Percentiles rank a stretch among this genome's conserved stretches.
Evolutionary conservation across 2,113 vertebrate genomes (phyloP).

Genomic region (Centrocercus urophasianus): DNA sequence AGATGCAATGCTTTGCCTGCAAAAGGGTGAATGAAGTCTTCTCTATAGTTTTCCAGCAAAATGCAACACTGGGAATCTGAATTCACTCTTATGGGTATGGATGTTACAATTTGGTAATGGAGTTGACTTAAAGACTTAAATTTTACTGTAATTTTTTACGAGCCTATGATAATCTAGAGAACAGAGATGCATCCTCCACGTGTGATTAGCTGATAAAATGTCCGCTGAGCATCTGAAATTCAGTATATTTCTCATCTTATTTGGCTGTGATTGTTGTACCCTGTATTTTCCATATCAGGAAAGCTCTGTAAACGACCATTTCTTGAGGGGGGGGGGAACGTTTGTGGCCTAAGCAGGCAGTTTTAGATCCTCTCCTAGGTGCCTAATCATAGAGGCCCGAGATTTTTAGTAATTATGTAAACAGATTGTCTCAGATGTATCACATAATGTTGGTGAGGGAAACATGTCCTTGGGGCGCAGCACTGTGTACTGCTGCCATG

Average conservation of each 20-base stretch:
- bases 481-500: not conserved
- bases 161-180: not conserved
- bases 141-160: not conserved
- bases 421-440: not conserved
- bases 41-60: not conserved
- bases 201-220: not conserved
- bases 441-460: not conserved
- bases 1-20: not conserved
- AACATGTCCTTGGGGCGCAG: not conserved
- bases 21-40: not conserved
- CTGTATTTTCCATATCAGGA: not conserved
- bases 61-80: not conserved
- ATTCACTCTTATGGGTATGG: not conserved
- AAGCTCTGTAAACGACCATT: not conserved
- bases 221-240: not conserved
- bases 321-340: not conserved
- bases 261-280: not conserved
- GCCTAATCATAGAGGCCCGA: conserved; percentile 1
- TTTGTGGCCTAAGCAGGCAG: not conserved
- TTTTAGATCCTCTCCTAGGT: not conserved
- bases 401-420: not conserved
- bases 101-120: not conserved
- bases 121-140: not conserved
- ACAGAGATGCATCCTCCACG: not conserved
- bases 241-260: not conserved